These are phyloP conservation scores for Adelphocoris suturalis DNA, from an alignment of 2,888 invertebrate genomes.

Conservation along the genomic window DNA sequence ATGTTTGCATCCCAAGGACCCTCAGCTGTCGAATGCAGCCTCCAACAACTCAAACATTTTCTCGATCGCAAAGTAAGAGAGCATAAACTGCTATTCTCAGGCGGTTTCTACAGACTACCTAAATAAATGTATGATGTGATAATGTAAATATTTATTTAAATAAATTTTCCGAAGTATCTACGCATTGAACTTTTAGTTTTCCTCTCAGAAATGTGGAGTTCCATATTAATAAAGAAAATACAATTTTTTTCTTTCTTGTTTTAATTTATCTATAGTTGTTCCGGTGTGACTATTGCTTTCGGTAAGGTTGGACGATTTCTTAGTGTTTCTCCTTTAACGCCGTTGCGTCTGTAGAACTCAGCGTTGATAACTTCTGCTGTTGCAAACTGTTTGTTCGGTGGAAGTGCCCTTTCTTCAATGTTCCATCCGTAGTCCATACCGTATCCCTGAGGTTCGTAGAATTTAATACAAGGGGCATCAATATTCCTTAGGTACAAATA, in stretches of 20 bases:
- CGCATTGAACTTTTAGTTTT: too few relatives aligned
- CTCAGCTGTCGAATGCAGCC: constrained; percentile 90
- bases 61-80: constrained; percentile 95
- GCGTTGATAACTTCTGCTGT: constrained; percentile 61
- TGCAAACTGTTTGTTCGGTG: constrained; percentile 70
- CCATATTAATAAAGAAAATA: too few relatives aligned
- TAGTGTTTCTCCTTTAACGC: constrained; percentile 61
- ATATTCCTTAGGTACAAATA: constrained; percentile 73
- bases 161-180: neutral
- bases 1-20: constrained; percentile 97
- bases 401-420: constrained; percentile 70
- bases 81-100: constrained; percentile 90
- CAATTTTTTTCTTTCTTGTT: too few relatives aligned
- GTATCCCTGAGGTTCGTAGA: constrained; percentile 70
- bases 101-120: constrained; percentile 92
- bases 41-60: constrained; percentile 92
- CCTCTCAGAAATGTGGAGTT: too few relatives aligned
- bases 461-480: constrained; percentile 72
- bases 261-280: constrained; percentile 18
- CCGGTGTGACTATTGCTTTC: neutral
- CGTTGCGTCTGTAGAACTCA: constrained; percentile 73
- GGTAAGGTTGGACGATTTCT: constrained; percentile 42
- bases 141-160: neutral
- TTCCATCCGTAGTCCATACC: constrained; percentile 74
- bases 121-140: constrained; percentile 80